phyloP scores from a whole-genome alignment of 2,113 vertebrate genomes.

The Prunella fulvescens region DNA sequence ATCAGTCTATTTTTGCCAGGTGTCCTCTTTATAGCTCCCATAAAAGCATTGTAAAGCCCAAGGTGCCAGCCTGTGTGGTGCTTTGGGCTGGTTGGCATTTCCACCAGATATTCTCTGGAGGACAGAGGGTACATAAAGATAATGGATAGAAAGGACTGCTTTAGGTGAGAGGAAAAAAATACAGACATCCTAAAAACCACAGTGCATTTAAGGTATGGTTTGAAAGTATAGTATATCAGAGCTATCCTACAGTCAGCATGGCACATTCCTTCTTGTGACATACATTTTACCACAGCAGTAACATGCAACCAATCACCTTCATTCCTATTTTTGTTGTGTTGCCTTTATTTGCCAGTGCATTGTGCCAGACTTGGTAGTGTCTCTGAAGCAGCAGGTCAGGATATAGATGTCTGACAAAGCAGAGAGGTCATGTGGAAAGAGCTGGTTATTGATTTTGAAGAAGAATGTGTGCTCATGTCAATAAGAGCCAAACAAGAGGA shows the following conservation, averaged over 20 bases:
- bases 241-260: not conserved
- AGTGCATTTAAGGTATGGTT: not conserved
- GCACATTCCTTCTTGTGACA: not conserved
- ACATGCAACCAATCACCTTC: not conserved
- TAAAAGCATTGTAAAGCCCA: not conserved
- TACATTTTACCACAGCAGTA: not conserved
- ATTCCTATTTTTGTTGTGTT: not conserved
- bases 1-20: not conserved
- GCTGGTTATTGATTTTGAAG: not conserved
- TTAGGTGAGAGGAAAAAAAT: not conserved
- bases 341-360: not conserved
- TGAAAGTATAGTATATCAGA: not conserved
- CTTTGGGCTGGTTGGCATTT: not conserved
- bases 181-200: not conserved
- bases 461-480: not conserved
- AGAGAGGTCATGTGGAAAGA: not conserved
- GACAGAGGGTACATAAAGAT: not conserved
- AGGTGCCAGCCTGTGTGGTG: not conserved
- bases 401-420: not conserved
- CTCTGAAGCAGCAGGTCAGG: not conserved
- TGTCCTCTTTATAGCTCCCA: not conserved
- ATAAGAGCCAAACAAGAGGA: not conserved
- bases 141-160: not conserved
- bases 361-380: not conserved
- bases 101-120: not conserved